Evolutionary conservation across 2,113 vertebrate genomes (phyloP), one percentile per base, ranked within the genome.

Genomic region (Prunella fulvescens): DNA sequence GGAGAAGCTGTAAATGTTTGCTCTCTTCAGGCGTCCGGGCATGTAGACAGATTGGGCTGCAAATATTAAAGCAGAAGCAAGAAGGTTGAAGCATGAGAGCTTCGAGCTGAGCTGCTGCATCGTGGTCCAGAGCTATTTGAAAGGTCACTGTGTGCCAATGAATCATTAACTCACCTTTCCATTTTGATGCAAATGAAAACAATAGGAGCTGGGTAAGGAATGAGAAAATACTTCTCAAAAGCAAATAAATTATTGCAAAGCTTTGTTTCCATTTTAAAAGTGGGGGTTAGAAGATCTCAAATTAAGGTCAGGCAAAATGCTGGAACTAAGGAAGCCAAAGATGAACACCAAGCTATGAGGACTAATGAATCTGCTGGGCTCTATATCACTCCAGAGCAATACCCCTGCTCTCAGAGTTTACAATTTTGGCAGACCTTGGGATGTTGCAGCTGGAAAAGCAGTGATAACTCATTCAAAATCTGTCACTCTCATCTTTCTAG

Each of bases 131-230:
- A 97, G 97, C 97, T 98, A 98, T 98, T 98, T 93, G 90, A 96
- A 98, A 98, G 98, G 98, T 98, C 98, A 98, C 40, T 18, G 83
- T 97, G 98, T 97, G 98, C 97, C 97, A 97, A 98, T 98, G 97
- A 99, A 98, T 99, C 97, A 99, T 99, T 99, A 99, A 99, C 98
- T 97, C 97, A 97, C 98, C 98, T 98, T 97, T 97, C 97, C 97
- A 97, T 95, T 96, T 95, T 92, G 90, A 98, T 98, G 96, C 97
- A 98, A 98, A 98, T 98, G 93, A 97, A 97, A 98, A 98, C 87
- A 97, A 97, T 94, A 94, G 96, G 73, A 96, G 60, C 73, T 5
- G 9, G 84, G 87, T 57, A 45, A 50, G 76, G 60, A 87, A 94
- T 72, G 45, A 96, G 74, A 97, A 85, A 92, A 81, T 93, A 86